A percentile compares a stretch with the other conserved stretches of the same genome.
Conservation (phyloP, 2,888 invertebrate genomes). For the Pachydiplax longipennis region DNA sequence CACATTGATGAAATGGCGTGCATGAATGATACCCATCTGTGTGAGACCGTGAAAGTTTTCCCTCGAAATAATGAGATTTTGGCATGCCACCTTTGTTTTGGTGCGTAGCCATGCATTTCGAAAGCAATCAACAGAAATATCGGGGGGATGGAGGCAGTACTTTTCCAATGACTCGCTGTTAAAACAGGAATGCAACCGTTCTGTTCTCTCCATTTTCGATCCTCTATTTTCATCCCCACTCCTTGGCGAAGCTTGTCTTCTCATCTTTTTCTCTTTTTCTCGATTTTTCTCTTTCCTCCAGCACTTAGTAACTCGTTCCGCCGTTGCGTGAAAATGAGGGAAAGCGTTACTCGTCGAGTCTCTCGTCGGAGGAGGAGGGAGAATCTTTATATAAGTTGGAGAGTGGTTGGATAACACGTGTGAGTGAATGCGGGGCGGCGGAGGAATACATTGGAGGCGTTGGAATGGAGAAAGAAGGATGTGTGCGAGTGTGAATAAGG, state of each 20-base stretch:
- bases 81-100: too few relatives aligned
- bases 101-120: too few relatives aligned
- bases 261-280: background rate
- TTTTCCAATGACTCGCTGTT: too few relatives aligned
- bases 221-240: background rate
- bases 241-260: too few relatives aligned
- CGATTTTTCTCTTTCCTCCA: background rate
- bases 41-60: too few relatives aligned
- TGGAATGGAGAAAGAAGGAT: background rate
- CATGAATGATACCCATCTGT: too few relatives aligned
- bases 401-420: background rate
- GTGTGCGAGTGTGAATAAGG: background rate
- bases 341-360: background rate
- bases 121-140: too few relatives aligned
- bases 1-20: too few relatives aligned
- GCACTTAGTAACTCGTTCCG: background rate
- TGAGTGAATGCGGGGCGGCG: background rate
- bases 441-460: background rate
- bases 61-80: too few relatives aligned
- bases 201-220: background rate
- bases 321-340: background rate
- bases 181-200: background rate
- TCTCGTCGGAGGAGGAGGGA: background rate
- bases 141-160: too few relatives aligned
- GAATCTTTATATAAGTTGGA: background rate